Base-by-base conservation (phyloP, 1,140 invertebrate genomes). In the Nephila pilipes region DNA sequence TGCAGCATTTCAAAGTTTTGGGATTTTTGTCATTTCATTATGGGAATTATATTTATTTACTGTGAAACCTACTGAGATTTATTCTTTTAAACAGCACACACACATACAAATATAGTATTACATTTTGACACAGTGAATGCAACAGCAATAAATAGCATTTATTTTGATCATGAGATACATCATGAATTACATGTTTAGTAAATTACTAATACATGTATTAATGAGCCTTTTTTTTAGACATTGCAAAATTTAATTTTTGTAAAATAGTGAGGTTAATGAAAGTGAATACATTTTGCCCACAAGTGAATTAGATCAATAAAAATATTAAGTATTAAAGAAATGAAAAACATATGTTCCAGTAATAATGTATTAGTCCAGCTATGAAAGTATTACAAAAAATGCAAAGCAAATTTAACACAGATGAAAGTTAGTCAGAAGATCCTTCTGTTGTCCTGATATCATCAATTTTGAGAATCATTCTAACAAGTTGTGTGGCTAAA, bases 401-500 rank as follows among this genome's bases (percentile, higher is more conserved):
- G 29, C 32, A 46, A 75, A 32, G 69, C 69, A 12, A 36, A 36
- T 36, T 32, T 12, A 75, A 75, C 29, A 75, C 32, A 75, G 25
- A 36, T 75, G 32, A 75, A 75, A 36, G 14, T 75, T 93, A 93
- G 0, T 93, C 85, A 16, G 36, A 6, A 63, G n/a, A n/a, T 16
- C 65, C 65, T 32, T 79, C 96, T 1, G 97, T 97, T 6, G 97
- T 97, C 94, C 99, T 97, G 85, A 99, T 98, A 95, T 99, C 99
- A 96, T 99, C 99, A 93, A 99, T 99, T 96, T 99, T 99, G 69
- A 99, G 96, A 94, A 99, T 99, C 99, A 99, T 99, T 96, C 99
- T 99, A 12, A 99, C 99, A 38, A 99, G 96, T 95, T 99, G 98
- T 0, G 99, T 99, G 2, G 99, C 99, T 88, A 99, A 96, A 36